Base-by-base conservation (phyloP, 2,113 vertebrate genomes). In the Calyptommatus sinebrachiatus region DNA sequence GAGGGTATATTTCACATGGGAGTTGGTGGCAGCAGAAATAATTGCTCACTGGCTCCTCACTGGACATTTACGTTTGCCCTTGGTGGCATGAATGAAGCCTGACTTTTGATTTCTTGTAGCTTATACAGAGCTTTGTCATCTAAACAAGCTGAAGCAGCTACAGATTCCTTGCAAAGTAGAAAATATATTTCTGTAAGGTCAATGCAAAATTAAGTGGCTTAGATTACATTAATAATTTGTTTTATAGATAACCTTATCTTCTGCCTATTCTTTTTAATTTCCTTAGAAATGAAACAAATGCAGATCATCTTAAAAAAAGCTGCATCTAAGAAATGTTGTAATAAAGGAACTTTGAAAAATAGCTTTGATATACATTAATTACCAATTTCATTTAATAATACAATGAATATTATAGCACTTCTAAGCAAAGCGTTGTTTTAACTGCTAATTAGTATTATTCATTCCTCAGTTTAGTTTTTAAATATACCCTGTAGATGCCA, bases 401-500 rank as follows among this genome's bases (percentile, higher is more conserved):
- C 84, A 88, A 86, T 80, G 85, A 87, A 87, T 53, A 0, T 91
- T 89, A 82, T 70, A 90, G 81, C 85, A 90, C 90, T 91, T 92
- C 93, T 89, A 94, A 94, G 94, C 93, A 94, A 92, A 92, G 83
- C 82, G 87, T 87, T 94, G 89, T 92, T 94, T 88, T 90, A 84
- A 89, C 85, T 90, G 83, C 87, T 95, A 95, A 94, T 94, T 94
- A 93, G 77, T 77, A 91, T 90, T 94, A 88, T 94, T 95, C 92
- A 91, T 95, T 94, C 91, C 92, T 83, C 87, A 92, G 91, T 92
- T 95, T 94, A 88, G 78, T 91, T 94, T 94, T 95, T 85, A 90
- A 94, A 94, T 92, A 89, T 93, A 90, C 91, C 90, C 93, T 94
- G 91, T 94, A 93, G 91, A 93, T 95, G 90, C 90, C 85, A 93